phyloP scores from a whole-genome alignment of 2,888 invertebrate species.

The Oxyteleia sp. region DNA sequence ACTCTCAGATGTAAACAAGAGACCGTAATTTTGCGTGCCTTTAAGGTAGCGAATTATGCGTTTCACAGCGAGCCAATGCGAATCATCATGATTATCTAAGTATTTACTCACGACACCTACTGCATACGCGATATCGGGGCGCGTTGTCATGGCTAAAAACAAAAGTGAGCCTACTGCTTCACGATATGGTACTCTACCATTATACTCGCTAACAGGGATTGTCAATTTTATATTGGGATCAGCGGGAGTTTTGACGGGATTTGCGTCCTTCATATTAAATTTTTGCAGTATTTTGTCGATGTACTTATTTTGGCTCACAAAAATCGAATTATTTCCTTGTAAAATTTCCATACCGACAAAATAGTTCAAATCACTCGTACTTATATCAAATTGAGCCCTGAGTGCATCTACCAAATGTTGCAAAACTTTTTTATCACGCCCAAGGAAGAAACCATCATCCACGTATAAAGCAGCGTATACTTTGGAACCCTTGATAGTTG shows the following conservation, averaged over 20 bases:
- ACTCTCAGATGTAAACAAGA: slow-evolving; percentile 32
- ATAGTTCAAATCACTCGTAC: background rate
- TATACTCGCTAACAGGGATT: background rate
- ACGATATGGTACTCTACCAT: slow-evolving; percentile 5
- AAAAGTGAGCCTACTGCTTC: slow-evolving; percentile 18
- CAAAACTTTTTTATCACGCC: background rate
- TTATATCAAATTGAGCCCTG: slow-evolving; percentile 17
- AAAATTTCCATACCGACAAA: slow-evolving; percentile 36
- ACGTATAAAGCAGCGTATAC: slow-evolving; percentile 36
- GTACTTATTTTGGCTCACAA: slow-evolving; percentile 25
- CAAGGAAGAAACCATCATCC: slow-evolving; percentile 32
- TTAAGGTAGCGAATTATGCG: background rate
- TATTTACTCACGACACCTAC: background rate
- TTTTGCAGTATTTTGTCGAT: slow-evolving; percentile 3
- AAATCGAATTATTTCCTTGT: background rate
- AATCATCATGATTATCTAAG: background rate
- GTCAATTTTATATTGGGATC: slow-evolving; percentile 14
- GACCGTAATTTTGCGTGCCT: slow-evolving; percentile 14
- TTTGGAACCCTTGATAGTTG: background rate
- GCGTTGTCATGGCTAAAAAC: slow-evolving; percentile 4
- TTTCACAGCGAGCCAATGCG: background rate
- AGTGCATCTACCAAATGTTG: background rate
- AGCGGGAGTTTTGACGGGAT: slow-evolving; percentile 14
- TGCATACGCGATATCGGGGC: slow-evolving; percentile 7
- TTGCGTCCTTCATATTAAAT: slow-evolving; percentile 21